Evolutionary conservation across 2,113 vertebrate species (phyloP).

Genomic region (Rhineura floridana): DNA sequence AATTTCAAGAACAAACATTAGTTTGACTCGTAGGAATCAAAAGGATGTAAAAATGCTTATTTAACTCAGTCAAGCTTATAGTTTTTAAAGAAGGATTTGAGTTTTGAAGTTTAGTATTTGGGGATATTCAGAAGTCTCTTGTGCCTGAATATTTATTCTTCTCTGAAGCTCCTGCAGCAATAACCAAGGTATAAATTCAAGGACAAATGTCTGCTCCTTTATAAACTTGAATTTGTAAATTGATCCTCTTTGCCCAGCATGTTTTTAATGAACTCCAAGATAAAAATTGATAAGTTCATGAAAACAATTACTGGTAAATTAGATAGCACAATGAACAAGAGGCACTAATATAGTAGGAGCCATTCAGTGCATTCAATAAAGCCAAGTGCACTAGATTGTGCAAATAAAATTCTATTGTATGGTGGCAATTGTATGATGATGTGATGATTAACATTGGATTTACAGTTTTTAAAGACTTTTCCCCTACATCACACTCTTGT

Average conservation of each 20-base stretch:
- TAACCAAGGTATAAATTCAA: conserved; percentile 39
- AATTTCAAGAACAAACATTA: neutral
- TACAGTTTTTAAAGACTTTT: conserved; percentile 44
- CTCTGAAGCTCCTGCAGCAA: conserved; percentile 35
- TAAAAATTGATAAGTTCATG: conserved; percentile 43
- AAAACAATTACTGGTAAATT: conserved; percentile 59
- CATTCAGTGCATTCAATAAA: conserved; percentile 23
- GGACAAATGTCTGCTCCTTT: conserved; percentile 34
- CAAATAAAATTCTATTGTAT: neutral
- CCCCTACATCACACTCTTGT: neutral
- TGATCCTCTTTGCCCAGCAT: conserved; percentile 26
- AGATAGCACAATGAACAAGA: conserved; percentile 26
- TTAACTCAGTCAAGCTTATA: neutral
- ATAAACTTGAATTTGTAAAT: conserved; percentile 49
- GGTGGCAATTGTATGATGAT: conserved; percentile 27
- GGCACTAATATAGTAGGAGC: conserved; percentile 30
- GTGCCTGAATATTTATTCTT: conserved; percentile 14
- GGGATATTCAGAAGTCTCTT: conserved; percentile 10
- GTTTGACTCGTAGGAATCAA: neutral
- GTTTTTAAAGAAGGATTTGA: neutral
- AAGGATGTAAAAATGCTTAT: conserved; percentile 26
- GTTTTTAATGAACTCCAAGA: conserved; percentile 54
- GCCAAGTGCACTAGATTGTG: neutral
- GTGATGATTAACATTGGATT: conserved; percentile 2
- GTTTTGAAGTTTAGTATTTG: conserved; percentile 28